Conservation (phyloP, 2,797 vertebrate genomes). For the Poliocrania exsul region DNA sequence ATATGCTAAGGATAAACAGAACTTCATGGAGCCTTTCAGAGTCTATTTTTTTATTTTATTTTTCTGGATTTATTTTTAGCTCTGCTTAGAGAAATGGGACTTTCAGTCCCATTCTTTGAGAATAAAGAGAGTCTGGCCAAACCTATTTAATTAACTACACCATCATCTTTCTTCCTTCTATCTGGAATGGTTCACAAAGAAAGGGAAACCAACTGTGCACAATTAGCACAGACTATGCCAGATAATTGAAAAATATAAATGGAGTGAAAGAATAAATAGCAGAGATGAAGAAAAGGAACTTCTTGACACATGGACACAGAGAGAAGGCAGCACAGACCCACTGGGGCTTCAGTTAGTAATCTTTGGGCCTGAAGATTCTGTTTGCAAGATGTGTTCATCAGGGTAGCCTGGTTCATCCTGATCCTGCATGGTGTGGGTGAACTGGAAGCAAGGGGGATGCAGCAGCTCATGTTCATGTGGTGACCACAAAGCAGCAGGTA, state of each 20-base stretch:
- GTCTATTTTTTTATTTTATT: background rate
- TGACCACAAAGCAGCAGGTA: background rate
- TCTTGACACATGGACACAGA: background rate
- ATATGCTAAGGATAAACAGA: background rate
- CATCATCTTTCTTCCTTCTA: constrained; percentile 5
- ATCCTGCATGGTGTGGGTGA: background rate
- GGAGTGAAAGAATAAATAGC: background rate
- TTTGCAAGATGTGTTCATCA: background rate
- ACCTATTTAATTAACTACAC: background rate
- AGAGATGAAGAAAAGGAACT: background rate
- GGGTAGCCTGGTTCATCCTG: background rate
- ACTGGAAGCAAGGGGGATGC: background rate
- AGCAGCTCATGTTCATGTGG: background rate
- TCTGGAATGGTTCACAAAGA: background rate
- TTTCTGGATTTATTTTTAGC: constrained; percentile 15
- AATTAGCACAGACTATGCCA: constrained; percentile 8
- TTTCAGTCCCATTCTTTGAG: constrained; percentile 4
- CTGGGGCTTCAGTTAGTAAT: background rate
- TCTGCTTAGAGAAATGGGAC: background rate
- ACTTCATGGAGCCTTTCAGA: background rate
- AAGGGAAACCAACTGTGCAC: background rate
- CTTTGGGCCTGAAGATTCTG: background rate
- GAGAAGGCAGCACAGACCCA: background rate
- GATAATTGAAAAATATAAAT: background rate
- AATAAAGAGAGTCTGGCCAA: background rate